Conservation (phyloP, 1,140 invertebrate species). For the Aleiodes sp. region DNA sequence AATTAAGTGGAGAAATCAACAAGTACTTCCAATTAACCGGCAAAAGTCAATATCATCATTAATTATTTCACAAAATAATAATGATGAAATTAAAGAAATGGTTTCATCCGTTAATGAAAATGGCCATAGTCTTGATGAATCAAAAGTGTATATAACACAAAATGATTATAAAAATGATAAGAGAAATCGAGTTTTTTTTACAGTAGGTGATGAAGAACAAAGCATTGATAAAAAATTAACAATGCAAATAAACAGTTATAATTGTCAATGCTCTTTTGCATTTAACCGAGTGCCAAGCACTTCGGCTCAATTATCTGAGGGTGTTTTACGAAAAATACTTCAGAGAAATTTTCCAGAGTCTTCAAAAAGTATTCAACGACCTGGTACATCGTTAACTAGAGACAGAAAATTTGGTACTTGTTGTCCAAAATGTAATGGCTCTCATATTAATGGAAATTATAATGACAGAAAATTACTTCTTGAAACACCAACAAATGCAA, state of each 20-base stretch:
- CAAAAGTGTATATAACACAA: conserved; percentile 32
- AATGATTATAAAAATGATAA: conserved; percentile 28
- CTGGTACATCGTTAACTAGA: conserved; percentile 33
- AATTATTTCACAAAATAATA: not conserved
- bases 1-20: conserved; percentile 10
- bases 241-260: conserved; percentile 35
- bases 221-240: conserved; percentile 55
- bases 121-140: conserved; percentile 40
- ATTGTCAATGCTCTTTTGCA: conserved; percentile 54
- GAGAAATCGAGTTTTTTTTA: conserved; percentile 73
- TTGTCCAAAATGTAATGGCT: conserved; percentile 51
- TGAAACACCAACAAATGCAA: conserved; percentile 59
- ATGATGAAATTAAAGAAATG: conserved; percentile 28
- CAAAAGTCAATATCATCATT: not conserved
- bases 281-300: conserved; percentile 55
- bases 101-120: conserved; percentile 26
- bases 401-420: conserved; percentile 37
- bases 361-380: conserved; percentile 53
- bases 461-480: conserved; percentile 48
- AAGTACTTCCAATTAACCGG: not conserved
- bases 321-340: conserved; percentile 55
- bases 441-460: conserved; percentile 39
- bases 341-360: conserved; percentile 60
- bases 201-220: conserved; percentile 79
- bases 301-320: conserved; percentile 55